phyloP scores from a whole-genome alignment of 2,797 vertebrate species.

The Megaceryle alcyon region DNA sequence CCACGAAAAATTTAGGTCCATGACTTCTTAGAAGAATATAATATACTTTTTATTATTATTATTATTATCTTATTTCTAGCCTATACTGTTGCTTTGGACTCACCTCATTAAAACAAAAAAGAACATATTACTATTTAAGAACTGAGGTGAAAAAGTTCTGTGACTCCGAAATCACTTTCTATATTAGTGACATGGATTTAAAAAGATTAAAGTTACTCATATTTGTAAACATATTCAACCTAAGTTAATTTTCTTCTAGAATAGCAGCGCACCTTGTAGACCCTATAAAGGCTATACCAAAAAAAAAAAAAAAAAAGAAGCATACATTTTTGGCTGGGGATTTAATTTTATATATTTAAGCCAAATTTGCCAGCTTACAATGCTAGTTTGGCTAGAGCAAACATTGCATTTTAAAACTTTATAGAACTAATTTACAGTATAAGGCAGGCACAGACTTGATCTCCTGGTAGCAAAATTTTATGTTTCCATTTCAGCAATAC shows the following conservation, averaged over 20 bases:
- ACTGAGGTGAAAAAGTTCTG: background rate
- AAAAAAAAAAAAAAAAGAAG: background rate
- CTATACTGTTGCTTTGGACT: background rate
- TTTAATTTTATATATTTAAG: constrained; percentile 69
- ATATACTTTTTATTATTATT: too few relatives aligned
- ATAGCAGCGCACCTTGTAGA: background rate
- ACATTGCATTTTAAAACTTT: constrained; percentile 75
- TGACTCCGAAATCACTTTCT: background rate
- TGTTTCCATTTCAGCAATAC: constrained; percentile 79
- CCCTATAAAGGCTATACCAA: background rate
- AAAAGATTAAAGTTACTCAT: background rate
- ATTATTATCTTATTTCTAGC: background rate
- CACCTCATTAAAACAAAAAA: background rate
- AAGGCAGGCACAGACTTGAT: constrained; percentile 74
- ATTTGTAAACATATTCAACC: background rate
- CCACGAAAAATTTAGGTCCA: background rate
- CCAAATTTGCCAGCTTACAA: constrained; percentile 33
- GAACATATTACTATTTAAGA: background rate
- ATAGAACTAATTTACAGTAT: constrained; percentile 76
- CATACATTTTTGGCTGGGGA: background rate
- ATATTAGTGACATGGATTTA: background rate
- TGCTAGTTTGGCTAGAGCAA: constrained; percentile 42
- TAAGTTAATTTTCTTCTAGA: background rate
- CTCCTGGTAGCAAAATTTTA: constrained; percentile 78
- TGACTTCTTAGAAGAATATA: background rate